Conservation (phyloP, 1,140 invertebrate species). For the Parasteatoda tepidariorum region DNA sequence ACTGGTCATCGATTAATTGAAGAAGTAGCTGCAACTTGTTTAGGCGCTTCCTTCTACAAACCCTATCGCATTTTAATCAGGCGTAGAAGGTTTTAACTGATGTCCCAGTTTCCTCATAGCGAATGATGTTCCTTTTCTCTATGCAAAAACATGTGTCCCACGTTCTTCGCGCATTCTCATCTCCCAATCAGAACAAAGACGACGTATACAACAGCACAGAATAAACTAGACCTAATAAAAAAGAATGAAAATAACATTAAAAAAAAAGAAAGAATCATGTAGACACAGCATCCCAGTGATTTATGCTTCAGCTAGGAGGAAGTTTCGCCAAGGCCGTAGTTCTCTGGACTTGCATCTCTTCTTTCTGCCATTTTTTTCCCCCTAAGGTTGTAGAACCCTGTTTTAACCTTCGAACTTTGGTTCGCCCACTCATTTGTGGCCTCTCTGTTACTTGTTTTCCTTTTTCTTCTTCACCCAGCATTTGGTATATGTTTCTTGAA, state of each 20-base stretch:
- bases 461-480: background rate
- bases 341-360: background rate
- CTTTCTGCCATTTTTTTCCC: constrained; percentile 17
- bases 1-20: no score
- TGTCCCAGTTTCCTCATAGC: background rate
- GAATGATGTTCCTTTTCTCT: background rate
- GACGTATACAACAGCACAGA: constrained; percentile 13
- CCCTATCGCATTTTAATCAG: no score
- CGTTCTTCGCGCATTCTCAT: constrained; percentile 21
- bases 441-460: background rate
- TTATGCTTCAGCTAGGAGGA: constrained; percentile 49
- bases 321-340: constrained; percentile 51
- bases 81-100: no score
- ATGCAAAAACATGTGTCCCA: constrained; percentile 26
- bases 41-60: no score
- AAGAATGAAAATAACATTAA: background rate
- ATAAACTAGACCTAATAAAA: constrained; percentile 40
- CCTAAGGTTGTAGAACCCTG: constrained; percentile 53
- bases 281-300: constrained; percentile 54
- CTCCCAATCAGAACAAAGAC: constrained; percentile 15
- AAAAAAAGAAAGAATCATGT: background rate
- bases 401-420: constrained; percentile 54
- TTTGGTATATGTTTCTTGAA: background rate
- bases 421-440: constrained; percentile 41
- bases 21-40: no score